A percentile compares a stretch with the other conserved stretches of the same genome.
These are phyloP conservation scores for Ptychobarbus kaznakovi DNA, from an alignment of 2,797 vertebrate species.

Conservation along the genomic window DNA sequence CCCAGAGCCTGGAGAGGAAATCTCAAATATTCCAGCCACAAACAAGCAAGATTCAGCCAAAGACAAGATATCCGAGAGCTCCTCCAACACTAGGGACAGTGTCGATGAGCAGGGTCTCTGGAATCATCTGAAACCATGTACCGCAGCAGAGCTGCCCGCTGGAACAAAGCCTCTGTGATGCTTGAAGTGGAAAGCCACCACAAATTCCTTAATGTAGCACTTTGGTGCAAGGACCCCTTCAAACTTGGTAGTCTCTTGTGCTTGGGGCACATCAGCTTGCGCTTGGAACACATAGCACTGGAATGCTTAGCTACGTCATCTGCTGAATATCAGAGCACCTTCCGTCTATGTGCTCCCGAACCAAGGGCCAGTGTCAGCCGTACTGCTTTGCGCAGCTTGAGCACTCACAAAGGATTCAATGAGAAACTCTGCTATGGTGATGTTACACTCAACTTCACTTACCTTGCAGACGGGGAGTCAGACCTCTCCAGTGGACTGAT, in stretches of 20 bases:
- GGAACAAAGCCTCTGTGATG: constrained; percentile 84
- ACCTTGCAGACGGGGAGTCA: constrained; percentile 88
- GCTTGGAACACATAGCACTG: constrained; percentile 92
- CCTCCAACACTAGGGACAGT: constrained; percentile 82
- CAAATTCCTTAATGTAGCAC: constrained; percentile 92
- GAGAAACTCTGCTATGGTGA: constrained; percentile 96
- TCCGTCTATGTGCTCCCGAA: constrained; percentile 85
- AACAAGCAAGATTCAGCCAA: constrained; percentile 83
- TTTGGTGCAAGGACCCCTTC: constrained; percentile 98
- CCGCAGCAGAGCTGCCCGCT: constrained; percentile 82
- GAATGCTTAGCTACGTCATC: constrained; percentile 93
- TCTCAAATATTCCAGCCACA: constrained; percentile 61
- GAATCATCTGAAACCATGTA: constrained; percentile 90
- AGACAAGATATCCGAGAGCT: constrained; percentile 83
- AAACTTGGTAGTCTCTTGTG: constrained; percentile 93
- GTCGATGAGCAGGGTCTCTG: constrained; percentile 84
- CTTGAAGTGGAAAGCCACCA: constrained; percentile 92
- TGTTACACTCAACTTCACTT: constrained; percentile 91
- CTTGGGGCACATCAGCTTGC: constrained; percentile 91
- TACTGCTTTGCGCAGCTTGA: constrained; percentile 88
- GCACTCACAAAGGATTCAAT: constrained; percentile 93
- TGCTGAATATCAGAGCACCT: constrained; percentile 88
- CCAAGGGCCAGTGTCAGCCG: constrained; percentile 91
- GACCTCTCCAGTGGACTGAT: constrained; percentile 75
- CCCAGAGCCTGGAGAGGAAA: constrained; percentile 81